These are phyloP conservation scores for Melitaea cinxia DNA, from an alignment of 1,140 invertebrate species.

Conservation along the genomic window DNA sequence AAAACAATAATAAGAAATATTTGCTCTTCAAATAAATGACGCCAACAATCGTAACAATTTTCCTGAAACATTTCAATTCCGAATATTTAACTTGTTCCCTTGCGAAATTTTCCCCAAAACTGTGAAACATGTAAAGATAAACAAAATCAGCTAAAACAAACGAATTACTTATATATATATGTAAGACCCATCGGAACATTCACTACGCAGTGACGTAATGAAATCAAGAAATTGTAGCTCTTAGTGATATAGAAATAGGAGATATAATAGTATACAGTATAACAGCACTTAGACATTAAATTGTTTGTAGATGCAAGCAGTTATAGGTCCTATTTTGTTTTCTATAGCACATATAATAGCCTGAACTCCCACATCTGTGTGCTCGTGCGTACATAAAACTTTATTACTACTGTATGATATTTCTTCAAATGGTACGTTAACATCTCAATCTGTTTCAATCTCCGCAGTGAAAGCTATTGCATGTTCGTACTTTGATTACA, in stretches of 20 bases:
- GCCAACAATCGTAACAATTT: no score
- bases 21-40: no score
- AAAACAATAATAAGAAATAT: no score
- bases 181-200: no score
- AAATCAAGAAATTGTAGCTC: constrained; percentile 1
- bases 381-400: constrained; percentile 8
- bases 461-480: neutral
- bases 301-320: no score
- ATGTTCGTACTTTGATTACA: no score
- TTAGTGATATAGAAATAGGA: neutral
- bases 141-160: constrained; percentile 18
- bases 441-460: constrained; percentile 13
- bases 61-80: constrained; percentile 8
- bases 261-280: neutral
- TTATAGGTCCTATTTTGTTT: neutral
- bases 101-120: constrained; percentile 9
- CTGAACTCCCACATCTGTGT: neutral
- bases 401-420: constrained; percentile 27
- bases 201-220: neutral
- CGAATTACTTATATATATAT: constrained; percentile 11
- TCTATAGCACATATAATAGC: neutral
- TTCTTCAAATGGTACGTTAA: constrained; percentile 16
- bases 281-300: no score
- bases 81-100: constrained; percentile 25
- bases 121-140: constrained; percentile 12